Percentiles rank a stretch among this genome's conserved stretches.
Conservation (phyloP, 2,797 vertebrate species). For the Scarus forsteni region DNA sequence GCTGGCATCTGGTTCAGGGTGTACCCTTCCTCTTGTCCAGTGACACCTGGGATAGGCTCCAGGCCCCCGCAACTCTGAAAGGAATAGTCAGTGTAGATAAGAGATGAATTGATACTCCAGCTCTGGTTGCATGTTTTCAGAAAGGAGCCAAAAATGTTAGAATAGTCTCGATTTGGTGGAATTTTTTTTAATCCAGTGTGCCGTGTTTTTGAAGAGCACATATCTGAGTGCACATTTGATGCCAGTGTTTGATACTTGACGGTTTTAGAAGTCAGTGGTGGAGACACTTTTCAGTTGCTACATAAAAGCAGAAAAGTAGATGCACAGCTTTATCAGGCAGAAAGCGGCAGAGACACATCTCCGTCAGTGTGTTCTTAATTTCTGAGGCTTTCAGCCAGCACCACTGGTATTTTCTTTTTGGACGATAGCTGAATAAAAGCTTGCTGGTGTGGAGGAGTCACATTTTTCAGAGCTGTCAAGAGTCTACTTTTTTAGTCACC, state of each 20-base stretch:
- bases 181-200: not conserved
- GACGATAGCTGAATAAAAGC: conserved; percentile 19
- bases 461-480: conserved; percentile 38
- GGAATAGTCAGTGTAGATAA: too few relatives aligned
- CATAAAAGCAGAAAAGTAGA: not conserved
- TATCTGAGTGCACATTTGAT: not conserved
- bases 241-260: not conserved
- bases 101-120: too few relatives aligned
- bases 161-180: not conserved
- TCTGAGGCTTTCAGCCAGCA: conserved; percentile 25
- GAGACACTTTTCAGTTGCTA: conserved; percentile 4
- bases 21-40: too few relatives aligned
- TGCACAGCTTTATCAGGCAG: too few relatives aligned
- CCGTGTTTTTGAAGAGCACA: not conserved
- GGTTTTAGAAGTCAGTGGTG: conserved; percentile 6
- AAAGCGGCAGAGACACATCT: not conserved
- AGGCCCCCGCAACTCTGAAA: too few relatives aligned
- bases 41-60: too few relatives aligned
- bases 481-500: conserved; percentile 46
- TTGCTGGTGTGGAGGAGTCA: conserved; percentile 19
- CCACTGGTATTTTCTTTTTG: conserved; percentile 1
- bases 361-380: conserved; percentile 16
- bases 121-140: not conserved
- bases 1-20: too few relatives aligned
- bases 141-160: not conserved